phyloP scores from a whole-genome alignment of 1,140 invertebrate genomes.

The Acromyrmex charruanus region DNA sequence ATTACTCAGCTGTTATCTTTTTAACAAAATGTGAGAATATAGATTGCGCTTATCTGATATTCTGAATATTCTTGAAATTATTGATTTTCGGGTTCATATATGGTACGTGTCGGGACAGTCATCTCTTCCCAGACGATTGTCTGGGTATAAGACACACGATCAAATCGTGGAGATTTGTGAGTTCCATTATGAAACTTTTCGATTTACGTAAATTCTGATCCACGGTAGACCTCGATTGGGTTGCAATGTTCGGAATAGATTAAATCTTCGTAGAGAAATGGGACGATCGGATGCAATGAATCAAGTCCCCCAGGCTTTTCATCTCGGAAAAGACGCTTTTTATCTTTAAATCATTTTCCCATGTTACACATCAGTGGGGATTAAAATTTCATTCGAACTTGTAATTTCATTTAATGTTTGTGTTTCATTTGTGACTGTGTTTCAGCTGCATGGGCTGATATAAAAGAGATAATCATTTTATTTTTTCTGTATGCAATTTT shows the following conservation, averaged over 20 bases:
- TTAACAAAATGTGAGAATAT: neutral
- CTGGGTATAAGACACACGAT: constrained; percentile 39
- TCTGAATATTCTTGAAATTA: constrained; percentile 14
- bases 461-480: neutral
- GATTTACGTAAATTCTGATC: constrained; percentile 63
- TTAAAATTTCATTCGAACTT: constrained; percentile 24
- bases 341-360: constrained; percentile 50
- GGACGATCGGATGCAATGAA: constrained; percentile 46
- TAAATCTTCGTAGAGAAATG: constrained; percentile 69
- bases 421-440: neutral
- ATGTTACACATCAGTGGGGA: neutral
- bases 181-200: constrained; percentile 46
- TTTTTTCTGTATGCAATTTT: constrained; percentile 5
- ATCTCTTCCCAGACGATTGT: constrained; percentile 32
- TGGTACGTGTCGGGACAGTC: neutral
- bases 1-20: constrained; percentile 1
- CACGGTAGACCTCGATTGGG: constrained; percentile 4
- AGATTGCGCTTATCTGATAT: constrained; percentile 16
- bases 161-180: constrained; percentile 47
- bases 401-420: neutral
- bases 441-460: neutral
- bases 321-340: constrained; percentile 30
- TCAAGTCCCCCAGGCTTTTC: constrained; percentile 52
- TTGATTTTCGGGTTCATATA: neutral
- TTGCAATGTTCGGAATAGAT: constrained; percentile 35